phyloP scores from a whole-genome alignment of 2,797 vertebrate genomes.

The Pterois miles region DNA sequence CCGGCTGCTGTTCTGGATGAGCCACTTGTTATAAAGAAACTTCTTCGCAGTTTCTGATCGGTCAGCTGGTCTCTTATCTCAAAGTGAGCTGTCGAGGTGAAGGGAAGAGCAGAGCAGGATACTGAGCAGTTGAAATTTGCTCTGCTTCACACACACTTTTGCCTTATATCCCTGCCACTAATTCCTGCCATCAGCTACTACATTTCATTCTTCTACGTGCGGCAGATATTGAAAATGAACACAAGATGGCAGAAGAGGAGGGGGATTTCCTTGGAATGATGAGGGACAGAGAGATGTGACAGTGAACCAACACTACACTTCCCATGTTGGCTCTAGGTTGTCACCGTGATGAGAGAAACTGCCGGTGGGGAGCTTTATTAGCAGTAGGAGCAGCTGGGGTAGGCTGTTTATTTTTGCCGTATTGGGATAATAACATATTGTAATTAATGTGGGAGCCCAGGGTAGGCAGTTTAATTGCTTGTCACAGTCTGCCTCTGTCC shows the following conservation, averaged over 20 bases:
- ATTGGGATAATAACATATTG: too few species aligned
- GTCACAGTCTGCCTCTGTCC: background rate
- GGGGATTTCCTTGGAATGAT: background rate
- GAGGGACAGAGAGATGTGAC: background rate
- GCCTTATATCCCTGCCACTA: background rate
- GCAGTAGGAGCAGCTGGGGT: background rate
- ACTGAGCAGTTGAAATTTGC: background rate
- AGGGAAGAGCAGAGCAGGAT: slow-evolving; percentile 19
- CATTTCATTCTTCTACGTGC: background rate
- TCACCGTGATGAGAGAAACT: background rate
- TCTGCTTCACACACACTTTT: background rate
- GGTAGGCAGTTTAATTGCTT: too few species aligned
- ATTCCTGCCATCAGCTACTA: slow-evolving; percentile 1
- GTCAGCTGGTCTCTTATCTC: slow-evolving; percentile 28
- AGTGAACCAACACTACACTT: background rate
- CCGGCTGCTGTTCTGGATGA: background rate
- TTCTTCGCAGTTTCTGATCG: background rate
- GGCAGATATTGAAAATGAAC: slow-evolving; percentile 35
- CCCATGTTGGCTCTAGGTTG: background rate
- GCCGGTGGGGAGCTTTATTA: background rate
- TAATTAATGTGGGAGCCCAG: too few species aligned
- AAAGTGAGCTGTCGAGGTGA: background rate
- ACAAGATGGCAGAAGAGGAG: slow-evolving; percentile 68
- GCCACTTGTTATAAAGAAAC: slow-evolving; percentile 19
- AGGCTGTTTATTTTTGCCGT: background rate